Base-by-base conservation (phyloP, 2,888 invertebrate genomes). In the Acronicta psi region DNA sequence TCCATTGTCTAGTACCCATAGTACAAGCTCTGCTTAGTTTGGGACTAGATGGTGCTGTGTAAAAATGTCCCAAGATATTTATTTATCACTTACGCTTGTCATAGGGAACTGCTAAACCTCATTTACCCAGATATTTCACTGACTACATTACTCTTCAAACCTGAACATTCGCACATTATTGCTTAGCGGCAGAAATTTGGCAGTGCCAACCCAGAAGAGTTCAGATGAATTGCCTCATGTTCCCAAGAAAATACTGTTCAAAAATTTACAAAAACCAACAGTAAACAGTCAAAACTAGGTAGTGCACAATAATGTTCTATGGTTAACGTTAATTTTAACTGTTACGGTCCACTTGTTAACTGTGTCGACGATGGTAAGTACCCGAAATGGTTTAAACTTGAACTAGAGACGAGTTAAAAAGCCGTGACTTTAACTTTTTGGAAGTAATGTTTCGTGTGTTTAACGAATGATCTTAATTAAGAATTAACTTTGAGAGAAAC, bases 291-390 rank as follows among this genome's bases (percentile, higher is more conserved):
- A 66, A 62, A 66, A 59, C 45, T 13, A 64, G 40, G 59, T 56
- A 18, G 53, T 52, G 53, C 41, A 61, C 63, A 51, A 63, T 59
- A 46, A 62, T 37, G 56, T 34, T 66, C 47, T 68, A 76, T 74
- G 66, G 72, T 61, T 58, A 43, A 43, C 56, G 69, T 55, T 67
- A 64, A 70, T 57, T 73, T 65, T 38, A 54, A 55, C 60, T 20
- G 85, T 82, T 81, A 81, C 78, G 85, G 83, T 79, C 87, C 81
- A 84, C 72, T 88, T 85, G 68, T 45, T 62, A 89, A 83, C 62
- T 60, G 77, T 83, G 83, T 70, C 82, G 62, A 73, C 56, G 79
- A 83, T 82, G 63, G 73, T 85, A 11, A 11, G 29, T 29, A 82
- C 79, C 77, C 80, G 73, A 79, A 87, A 84, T 84, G 74, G 79